Percentiles rank a stretch among this genome's conserved stretches.
Evolutionary conservation across 2,113 vertebrate species (phyloP).

Genomic region (Pterocles gutturalis): DNA sequence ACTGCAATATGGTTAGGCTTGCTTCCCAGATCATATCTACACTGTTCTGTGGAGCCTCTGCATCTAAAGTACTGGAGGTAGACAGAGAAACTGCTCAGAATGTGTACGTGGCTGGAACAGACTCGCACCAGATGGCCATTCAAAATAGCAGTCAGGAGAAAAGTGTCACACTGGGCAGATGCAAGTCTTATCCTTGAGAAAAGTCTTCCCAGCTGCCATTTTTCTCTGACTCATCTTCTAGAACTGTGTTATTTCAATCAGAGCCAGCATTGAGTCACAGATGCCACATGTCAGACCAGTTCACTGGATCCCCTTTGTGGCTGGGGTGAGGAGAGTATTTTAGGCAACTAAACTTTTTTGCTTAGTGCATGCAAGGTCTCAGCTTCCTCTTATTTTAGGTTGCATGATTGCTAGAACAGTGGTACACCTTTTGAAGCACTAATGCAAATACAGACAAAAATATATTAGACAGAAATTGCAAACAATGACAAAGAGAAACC

Average conservation of each 20-base stretch:
- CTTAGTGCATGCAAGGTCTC: not conserved
- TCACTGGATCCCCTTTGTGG: not conserved
- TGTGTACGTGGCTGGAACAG: constrained; percentile 15
- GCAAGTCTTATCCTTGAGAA: constrained; percentile 31
- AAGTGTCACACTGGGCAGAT: constrained; percentile 39
- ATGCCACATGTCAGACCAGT: not conserved
- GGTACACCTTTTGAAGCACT: not conserved
- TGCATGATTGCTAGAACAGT: not conserved
- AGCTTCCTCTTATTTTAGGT: not conserved
- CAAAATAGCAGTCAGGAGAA: constrained; percentile 58
- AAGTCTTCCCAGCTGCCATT: constrained; percentile 38
- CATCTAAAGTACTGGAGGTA: not conserved
- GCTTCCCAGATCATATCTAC: constrained; percentile 48
- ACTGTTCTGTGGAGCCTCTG: not conserved
- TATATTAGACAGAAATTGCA: not conserved
- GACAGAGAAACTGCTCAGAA: not conserved
- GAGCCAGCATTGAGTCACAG: not conserved
- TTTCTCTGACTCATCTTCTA: constrained; percentile 47
- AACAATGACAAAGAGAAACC: not conserved
- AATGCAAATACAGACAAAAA: not conserved
- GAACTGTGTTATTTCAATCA: not conserved
- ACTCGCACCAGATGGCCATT: constrained; percentile 36
- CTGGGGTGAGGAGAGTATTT: not conserved
- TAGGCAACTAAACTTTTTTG: not conserved
- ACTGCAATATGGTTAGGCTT: constrained; percentile 68